A percentile compares a stretch with the other conserved stretches of the same genome.
These are phyloP conservation scores for Phortica variegata DNA, from an alignment of 1,140 invertebrate genomes.

Conservation along the genomic window DNA sequence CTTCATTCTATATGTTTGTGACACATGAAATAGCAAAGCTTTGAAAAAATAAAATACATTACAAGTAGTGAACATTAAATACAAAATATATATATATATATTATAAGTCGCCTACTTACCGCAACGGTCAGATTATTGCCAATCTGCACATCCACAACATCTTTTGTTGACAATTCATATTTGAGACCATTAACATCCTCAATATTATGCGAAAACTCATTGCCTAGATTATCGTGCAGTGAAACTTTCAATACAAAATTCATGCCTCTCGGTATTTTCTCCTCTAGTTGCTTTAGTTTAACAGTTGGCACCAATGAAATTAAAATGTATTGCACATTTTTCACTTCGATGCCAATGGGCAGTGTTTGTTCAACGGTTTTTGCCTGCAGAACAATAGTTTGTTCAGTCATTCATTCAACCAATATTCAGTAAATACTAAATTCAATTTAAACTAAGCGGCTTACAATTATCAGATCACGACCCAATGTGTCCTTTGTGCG, in stretches of 20 bases:
- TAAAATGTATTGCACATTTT: constrained; percentile 54
- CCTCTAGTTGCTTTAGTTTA: constrained; percentile 40
- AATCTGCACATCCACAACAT: constrained; percentile 51
- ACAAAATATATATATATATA: no score
- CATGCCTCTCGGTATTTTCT: constrained; percentile 51
- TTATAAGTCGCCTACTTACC: constrained; percentile 32
- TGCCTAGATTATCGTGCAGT: constrained; percentile 54
- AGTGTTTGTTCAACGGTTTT: constrained; percentile 49
- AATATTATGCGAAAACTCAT: constrained; percentile 55
- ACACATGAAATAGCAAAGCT: no score
- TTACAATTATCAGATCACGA: constrained; percentile 64
- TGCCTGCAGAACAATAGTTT: constrained; percentile 30
- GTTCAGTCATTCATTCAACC: no score
- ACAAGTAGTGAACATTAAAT: no score
- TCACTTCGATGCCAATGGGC: constrained; percentile 51
- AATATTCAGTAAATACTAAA: constrained; percentile 56
- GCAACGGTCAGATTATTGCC: constrained; percentile 50
- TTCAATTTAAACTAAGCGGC: constrained; percentile 12
- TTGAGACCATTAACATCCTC: constrained; percentile 47
- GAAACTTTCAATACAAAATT: constrained; percentile 53
- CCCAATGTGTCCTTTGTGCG: constrained; percentile 63
- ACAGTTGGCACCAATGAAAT: constrained; percentile 40
- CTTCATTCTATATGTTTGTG: no score
- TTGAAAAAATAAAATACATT: no score
- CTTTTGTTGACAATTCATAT: constrained; percentile 52